These are phyloP conservation scores for Emberiza fucata DNA, from an alignment of 2,113 vertebrate genomes.

Conservation along the genomic window DNA sequence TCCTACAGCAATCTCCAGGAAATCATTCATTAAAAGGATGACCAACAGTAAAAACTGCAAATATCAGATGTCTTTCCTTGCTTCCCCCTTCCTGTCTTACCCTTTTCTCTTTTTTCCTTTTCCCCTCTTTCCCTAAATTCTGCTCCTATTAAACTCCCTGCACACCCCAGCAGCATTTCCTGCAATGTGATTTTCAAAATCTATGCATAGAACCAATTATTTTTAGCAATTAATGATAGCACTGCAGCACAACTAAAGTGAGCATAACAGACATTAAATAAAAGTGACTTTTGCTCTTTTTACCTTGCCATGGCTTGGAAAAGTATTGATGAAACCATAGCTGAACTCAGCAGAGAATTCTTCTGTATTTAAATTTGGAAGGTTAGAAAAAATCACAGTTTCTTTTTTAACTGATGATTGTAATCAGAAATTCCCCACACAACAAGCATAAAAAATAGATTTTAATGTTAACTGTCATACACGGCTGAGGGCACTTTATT, in stretches of 20 bases:
- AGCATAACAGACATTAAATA: slow-evolving; percentile 60
- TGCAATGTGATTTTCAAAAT: neutral
- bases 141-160: neutral
- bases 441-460: slow-evolving; percentile 46
- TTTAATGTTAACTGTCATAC: slow-evolving; percentile 10
- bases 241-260: slow-evolving; percentile 55
- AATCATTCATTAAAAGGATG: neutral
- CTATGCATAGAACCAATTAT: slow-evolving; percentile 17
- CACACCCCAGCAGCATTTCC: neutral
- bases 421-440: slow-evolving; percentile 60
- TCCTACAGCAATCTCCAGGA: neutral
- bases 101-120: neutral
- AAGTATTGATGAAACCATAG: slow-evolving; percentile 65
- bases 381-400: neutral
- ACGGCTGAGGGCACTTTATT: neutral
- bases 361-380: slow-evolving; percentile 21
- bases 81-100: neutral
- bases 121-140: neutral
- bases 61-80: neutral
- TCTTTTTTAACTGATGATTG: slow-evolving; percentile 1
- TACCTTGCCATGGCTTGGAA: slow-evolving; percentile 62
- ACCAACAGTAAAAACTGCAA: neutral
- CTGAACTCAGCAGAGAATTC: slow-evolving; percentile 56
- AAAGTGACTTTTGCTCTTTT: slow-evolving; percentile 63
- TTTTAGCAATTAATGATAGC: slow-evolving; percentile 60